phyloP scores from a whole-genome alignment of 2,888 invertebrate genomes.

The Oeneis ivallda region DNA sequence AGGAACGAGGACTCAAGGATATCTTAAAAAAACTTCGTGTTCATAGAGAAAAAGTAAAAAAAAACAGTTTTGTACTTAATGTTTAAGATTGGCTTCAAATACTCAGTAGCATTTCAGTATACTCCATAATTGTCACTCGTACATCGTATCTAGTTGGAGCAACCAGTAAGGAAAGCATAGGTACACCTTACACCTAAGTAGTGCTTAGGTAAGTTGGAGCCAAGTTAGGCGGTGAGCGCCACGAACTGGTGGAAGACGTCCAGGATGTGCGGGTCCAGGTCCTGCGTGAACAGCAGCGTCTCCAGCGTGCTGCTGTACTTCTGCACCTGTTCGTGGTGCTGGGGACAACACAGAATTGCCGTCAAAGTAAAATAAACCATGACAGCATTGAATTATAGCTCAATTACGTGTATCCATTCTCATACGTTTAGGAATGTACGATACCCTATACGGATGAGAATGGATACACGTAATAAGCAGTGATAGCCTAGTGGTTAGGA shows the following conservation, averaged over 20 bases:
- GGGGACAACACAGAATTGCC: conserved; percentile 60
- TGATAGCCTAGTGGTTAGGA: no score
- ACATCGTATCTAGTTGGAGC: neutral
- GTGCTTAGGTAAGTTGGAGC: neutral
- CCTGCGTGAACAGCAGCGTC: conserved; percentile 96
- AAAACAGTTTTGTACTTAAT: no score
- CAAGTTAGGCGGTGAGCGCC: conserved; percentile 87
- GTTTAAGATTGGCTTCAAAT: neutral
- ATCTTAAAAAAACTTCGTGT: no score
- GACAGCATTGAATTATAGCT: no score
- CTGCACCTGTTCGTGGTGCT: conserved; percentile 99
- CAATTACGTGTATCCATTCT: no score
- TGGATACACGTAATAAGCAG: no score
- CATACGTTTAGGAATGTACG: no score
- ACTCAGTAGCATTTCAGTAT: neutral
- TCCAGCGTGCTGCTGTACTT: conserved; percentile 97
- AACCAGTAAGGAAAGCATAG: neutral
- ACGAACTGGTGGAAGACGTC: conserved; percentile 99
- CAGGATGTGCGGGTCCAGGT: conserved; percentile 96
- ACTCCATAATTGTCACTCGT: no score
- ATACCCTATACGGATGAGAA: no score
- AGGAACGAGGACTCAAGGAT: no score
- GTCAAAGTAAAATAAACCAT: no score
- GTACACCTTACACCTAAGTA: no score
- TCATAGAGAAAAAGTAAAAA: neutral